Evolutionary conservation across 2,888 invertebrate species (phyloP).

Genomic region (Drosophila rellima): DNA sequence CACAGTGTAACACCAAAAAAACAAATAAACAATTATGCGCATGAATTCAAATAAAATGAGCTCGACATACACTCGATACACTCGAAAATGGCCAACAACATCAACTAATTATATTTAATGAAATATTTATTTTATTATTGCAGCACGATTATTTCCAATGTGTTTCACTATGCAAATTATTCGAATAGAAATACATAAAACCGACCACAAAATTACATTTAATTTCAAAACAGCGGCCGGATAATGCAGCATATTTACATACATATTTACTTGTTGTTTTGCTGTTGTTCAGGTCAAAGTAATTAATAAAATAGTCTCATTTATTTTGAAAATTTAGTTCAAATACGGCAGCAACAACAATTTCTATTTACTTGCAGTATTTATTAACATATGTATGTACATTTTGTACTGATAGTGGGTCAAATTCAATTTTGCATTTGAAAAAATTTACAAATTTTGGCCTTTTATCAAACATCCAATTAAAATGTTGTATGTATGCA

Average conservation of each 20-base stretch:
- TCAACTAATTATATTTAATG: constrained; percentile 55
- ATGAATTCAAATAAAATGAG: constrained; percentile 43
- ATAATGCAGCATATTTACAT: constrained; percentile 25
- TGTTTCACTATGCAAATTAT: constrained; percentile 49
- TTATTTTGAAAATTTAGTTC: constrained; percentile 3
- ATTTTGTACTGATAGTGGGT: neutral
- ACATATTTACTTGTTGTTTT: constrained; percentile 2
- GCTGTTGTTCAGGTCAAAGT: constrained; percentile 2
- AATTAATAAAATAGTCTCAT: constrained; percentile 29
- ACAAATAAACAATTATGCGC: constrained; percentile 50
- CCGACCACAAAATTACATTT: constrained; percentile 60
- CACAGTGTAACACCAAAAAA: constrained; percentile 19
- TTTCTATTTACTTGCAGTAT: neutral
- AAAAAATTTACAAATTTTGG: neutral
- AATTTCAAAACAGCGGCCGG: constrained; percentile 17
- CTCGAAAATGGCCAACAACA: constrained; percentile 5
- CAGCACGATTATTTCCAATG: constrained; percentile 26
- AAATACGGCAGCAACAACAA: neutral
- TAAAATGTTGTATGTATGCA: neutral
- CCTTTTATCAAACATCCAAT: neutral
- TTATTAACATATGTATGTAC: neutral
- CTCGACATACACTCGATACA: constrained; percentile 14
- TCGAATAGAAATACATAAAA: constrained; percentile 29
- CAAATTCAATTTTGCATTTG: neutral
- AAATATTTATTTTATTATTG: constrained; percentile 66